These are phyloP conservation scores for Drosophila algonquin DNA, from an alignment of 2,888 invertebrate genomes.

Conservation along the genomic window DNA sequence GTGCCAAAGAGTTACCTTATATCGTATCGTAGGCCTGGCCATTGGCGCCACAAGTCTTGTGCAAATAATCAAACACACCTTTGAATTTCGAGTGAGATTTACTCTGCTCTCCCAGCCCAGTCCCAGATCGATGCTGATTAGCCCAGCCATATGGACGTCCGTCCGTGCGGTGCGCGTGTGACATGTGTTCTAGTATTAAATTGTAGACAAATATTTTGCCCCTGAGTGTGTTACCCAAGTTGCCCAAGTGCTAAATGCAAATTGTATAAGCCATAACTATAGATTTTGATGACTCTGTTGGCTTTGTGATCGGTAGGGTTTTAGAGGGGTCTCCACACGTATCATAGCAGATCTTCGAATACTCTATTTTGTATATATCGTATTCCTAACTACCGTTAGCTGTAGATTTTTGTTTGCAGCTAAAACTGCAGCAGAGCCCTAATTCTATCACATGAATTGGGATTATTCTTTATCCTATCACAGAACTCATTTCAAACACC, in stretches of 20 bases:
- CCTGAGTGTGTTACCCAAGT: slow-evolving; percentile 32
- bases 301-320: neutral
- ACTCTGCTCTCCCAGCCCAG: slow-evolving; percentile 9
- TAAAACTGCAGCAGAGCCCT: too few species aligned
- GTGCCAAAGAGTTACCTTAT: slow-evolving; percentile 23
- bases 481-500: too few species aligned
- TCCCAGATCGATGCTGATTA: slow-evolving; percentile 34
- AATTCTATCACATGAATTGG: too few species aligned
- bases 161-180: slow-evolving; percentile 11
- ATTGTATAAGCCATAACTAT: slow-evolving; percentile 32
- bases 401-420: too few species aligned
- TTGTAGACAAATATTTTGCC: slow-evolving; percentile 39
- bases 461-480: too few species aligned
- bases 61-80: slow-evolving; percentile 61
- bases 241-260: slow-evolving; percentile 41
- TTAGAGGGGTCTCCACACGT: neutral
- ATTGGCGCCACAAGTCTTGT: slow-evolving; percentile 71
- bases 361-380: neutral
- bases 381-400: too few species aligned
- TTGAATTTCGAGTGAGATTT: slow-evolving; percentile 32
- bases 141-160: slow-evolving; percentile 3
- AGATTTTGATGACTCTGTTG: neutral
- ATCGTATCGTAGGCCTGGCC: neutral
- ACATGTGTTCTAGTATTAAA: slow-evolving; percentile 46
- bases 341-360: neutral